Percentiles rank a stretch among this genome's conserved stretches.
Conservation (phyloP, 2,888 invertebrate species). For the Myopa tessellatipennis region DNA sequence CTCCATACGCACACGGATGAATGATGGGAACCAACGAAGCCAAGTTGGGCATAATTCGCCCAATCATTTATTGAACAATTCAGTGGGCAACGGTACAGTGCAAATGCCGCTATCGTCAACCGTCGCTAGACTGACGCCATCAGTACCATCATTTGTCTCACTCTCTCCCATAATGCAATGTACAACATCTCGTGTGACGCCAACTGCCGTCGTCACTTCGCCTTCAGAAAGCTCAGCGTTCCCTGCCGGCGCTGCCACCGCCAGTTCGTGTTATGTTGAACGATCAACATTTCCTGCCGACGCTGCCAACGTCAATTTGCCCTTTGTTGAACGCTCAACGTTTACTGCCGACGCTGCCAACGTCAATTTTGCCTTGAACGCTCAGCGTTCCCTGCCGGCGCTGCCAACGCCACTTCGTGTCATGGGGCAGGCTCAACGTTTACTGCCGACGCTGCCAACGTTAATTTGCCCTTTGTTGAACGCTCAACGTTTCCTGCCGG, state of each 20-base stretch:
- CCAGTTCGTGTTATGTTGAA: neutral
- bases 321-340: too few relatives aligned
- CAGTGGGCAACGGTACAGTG: neutral
- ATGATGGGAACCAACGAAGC: neutral
- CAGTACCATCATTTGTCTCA: neutral
- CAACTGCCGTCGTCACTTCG: neutral
- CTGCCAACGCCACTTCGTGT: neutral
- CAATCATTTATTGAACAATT: neutral
- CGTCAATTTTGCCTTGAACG: neutral
- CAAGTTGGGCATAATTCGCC: neutral
- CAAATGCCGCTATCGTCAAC: neutral
- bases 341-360: too few relatives aligned
- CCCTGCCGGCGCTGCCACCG: neutral
- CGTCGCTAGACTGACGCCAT: neutral
- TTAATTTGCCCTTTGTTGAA: neutral
- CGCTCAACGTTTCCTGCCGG: too few relatives aligned
- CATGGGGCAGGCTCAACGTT: neutral
- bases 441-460: neutral
- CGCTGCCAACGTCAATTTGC: too few relatives aligned
- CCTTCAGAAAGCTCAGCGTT: neutral
- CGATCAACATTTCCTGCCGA: neutral
- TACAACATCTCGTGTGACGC: neutral
- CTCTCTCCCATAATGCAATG: neutral
- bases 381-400: neutral
- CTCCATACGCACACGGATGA: neutral